Evolutionary conservation across 2,797 vertebrate genomes (phyloP).

Genomic region (Sebastes vulpes): DNA sequence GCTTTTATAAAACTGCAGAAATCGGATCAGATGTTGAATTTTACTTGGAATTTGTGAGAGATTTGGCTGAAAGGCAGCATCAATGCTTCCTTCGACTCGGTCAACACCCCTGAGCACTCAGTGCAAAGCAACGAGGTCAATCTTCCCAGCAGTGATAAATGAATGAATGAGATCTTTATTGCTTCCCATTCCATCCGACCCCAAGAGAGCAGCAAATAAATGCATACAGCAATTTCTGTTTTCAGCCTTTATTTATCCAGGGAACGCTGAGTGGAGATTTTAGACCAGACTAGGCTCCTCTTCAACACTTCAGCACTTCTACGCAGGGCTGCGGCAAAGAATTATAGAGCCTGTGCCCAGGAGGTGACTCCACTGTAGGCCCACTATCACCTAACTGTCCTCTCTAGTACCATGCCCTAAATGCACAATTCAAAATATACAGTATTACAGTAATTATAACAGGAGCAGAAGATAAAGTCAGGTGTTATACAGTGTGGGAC

Average conservation of each 20-base stretch:
- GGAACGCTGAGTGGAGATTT: slow-evolving; percentile 29
- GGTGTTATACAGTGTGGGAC: too few relatives aligned
- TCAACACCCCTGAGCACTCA: neutral
- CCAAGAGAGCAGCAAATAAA: slow-evolving; percentile 42
- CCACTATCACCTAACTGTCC: neutral
- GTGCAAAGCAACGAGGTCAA: slow-evolving; percentile 26
- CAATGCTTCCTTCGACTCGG: neutral
- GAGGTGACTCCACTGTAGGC: too few relatives aligned
- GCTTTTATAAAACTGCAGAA: neutral
- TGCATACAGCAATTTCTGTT: slow-evolving; percentile 44
- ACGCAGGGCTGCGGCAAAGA: neutral
- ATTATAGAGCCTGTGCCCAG: neutral
- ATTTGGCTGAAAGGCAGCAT: neutral
- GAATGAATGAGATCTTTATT: slow-evolving; percentile 54
- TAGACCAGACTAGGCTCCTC: neutral
- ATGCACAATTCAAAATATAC: neutral
- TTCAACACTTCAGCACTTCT: neutral
- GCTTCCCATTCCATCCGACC: slow-evolving; percentile 37
- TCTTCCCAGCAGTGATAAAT: slow-evolving; percentile 40
- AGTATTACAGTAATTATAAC: neutral
- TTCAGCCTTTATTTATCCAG: slow-evolving; percentile 50
- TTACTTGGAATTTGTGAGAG: neutral
- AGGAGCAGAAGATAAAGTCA: too few relatives aligned
- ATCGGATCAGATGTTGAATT: neutral
- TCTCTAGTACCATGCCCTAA: neutral